phyloP scores from a whole-genome alignment of 37 sponge, comb jelly and placozoan genomes.

The Axinella damicornis region DNA sequence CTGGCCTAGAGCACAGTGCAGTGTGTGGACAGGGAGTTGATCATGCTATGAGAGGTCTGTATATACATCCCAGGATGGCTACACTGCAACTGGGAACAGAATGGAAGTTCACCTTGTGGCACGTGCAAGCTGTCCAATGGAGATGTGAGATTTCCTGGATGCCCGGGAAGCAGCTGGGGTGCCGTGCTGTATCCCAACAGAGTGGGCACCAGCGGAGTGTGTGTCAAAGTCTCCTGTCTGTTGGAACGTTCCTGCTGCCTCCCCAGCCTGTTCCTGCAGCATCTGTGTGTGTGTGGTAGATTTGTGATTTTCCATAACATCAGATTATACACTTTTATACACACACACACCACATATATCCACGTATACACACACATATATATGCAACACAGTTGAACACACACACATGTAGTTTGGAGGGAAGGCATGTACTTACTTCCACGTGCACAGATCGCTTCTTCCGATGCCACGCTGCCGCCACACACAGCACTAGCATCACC shows the following conservation, averaged over 20 bases:
- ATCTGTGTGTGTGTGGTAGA: too few relatives aligned
- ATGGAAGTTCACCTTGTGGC: too few relatives aligned
- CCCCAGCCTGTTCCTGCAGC: not conserved
- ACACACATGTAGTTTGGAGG: not conserved
- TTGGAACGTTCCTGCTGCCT: slow-evolving; percentile 5
- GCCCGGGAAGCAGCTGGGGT: not conserved
- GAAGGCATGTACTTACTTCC: not conserved
- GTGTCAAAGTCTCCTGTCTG: not conserved
- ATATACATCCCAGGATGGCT: too few relatives aligned
- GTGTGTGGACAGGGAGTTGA: too few relatives aligned
- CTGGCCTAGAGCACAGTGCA: too few relatives aligned
- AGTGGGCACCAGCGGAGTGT: not conserved
- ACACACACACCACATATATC: too few relatives aligned
- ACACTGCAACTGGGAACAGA: too few relatives aligned
- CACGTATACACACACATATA: not conserved
- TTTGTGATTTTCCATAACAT: too few relatives aligned
- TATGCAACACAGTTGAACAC: not conserved
- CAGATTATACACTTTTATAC: too few relatives aligned
- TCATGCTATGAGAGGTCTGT: too few relatives aligned
- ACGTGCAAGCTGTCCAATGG: slow-evolving; percentile 13
- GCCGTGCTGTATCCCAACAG: not conserved
- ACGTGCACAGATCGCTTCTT: not conserved
- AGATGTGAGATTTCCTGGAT: not conserved
- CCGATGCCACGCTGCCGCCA: not conserved
- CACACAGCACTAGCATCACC: not conserved